Evolutionary conservation across 2,113 vertebrate genomes (phyloP).

Genomic region (Peromyscus polionotus): DNA sequence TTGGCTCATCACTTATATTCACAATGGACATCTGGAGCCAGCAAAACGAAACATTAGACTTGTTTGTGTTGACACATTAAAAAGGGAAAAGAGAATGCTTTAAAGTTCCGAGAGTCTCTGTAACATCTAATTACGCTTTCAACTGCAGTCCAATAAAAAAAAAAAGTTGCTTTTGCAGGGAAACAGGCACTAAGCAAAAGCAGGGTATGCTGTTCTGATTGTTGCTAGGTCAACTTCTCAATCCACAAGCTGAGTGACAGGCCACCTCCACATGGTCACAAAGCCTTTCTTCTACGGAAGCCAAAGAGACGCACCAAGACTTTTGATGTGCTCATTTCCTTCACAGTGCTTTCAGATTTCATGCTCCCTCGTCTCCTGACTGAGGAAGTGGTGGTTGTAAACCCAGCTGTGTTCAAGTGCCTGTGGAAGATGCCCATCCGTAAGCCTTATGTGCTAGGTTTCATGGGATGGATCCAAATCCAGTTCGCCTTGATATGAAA

Average conservation of each 20-base stretch:
- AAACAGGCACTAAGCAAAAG: constrained; percentile 71
- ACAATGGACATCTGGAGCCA: constrained; percentile 85
- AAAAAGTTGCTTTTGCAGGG: constrained; percentile 67
- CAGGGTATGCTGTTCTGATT: constrained; percentile 62
- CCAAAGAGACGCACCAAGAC: neutral
- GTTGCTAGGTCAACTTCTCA: constrained; percentile 68
- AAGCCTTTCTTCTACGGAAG: constrained; percentile 14
- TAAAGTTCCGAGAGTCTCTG: constrained; percentile 76
- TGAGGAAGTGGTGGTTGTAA: neutral
- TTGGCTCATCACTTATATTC: constrained; percentile 83
- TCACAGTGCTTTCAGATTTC: neutral
- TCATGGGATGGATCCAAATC: constrained; percentile 1
- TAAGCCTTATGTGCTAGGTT: neutral
- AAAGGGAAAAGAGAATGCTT: constrained; percentile 70
- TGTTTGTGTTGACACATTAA: constrained; percentile 82
- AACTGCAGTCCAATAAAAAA: constrained; percentile 79
- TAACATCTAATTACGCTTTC: constrained; percentile 83
- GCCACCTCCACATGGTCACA: neutral
- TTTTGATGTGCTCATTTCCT: neutral
- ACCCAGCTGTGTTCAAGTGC: neutral
- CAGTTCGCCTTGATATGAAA: neutral
- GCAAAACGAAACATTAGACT: constrained; percentile 81
- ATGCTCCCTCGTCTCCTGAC: neutral
- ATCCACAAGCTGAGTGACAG: constrained; percentile 56
- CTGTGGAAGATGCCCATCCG: constrained; percentile 56